Conservation (phyloP, 2,113 vertebrate species). For the Centropus unirufus region DNA sequence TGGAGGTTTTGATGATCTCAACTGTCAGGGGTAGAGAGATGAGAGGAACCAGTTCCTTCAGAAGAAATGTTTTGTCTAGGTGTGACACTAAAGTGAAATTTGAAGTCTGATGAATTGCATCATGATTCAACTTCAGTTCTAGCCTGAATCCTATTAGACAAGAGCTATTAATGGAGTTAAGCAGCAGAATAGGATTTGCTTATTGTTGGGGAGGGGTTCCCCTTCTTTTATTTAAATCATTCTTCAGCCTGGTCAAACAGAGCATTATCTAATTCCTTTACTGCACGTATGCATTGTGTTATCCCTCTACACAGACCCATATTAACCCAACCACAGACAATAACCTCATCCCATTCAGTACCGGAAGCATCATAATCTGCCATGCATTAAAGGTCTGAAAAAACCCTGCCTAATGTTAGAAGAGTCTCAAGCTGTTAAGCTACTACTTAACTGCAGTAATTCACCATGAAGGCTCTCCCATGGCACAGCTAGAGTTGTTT, state of each 20-base stretch:
- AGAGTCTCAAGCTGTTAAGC: conserved; percentile 55
- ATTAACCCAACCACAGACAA: conserved; percentile 29
- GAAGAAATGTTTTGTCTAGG: background rate
- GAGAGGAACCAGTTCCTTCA: background rate
- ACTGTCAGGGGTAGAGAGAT: background rate
- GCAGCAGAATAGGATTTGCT: background rate
- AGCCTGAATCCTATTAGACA: background rate
- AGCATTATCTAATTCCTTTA: background rate
- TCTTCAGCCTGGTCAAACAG: background rate
- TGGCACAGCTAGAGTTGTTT: conserved; percentile 49
- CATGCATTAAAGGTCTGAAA: conserved; percentile 17
- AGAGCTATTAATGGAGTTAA: background rate
- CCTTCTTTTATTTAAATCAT: background rate
- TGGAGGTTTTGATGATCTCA: background rate
- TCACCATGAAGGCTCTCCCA: conserved; percentile 59
- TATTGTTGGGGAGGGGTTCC: background rate
- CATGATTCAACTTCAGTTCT: fast-evolving
- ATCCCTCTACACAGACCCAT: conserved; percentile 2
- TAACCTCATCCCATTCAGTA: background rate
- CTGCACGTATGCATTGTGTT: background rate
- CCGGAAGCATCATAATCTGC: conserved; percentile 51
- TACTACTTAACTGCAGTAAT: conserved; percentile 48
- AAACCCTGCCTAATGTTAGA: conserved; percentile 24
- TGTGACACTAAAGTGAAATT: background rate
- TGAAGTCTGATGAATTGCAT: background rate